These are phyloP conservation scores for Halichoerus grypus DNA, from an alignment of 2,113 vertebrate genomes.

Conservation along the genomic window DNA sequence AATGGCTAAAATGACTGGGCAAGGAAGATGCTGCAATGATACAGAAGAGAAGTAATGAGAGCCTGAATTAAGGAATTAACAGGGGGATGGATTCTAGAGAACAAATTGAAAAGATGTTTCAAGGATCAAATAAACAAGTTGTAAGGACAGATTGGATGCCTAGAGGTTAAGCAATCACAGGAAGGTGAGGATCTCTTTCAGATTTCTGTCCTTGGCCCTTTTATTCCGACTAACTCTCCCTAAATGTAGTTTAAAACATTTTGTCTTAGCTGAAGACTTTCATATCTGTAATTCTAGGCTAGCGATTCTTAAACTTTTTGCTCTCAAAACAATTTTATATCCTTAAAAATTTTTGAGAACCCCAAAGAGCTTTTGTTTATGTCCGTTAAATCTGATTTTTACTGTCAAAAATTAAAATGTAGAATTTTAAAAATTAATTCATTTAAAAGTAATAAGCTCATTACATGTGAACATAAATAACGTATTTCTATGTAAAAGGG, in stretches of 20 bases:
- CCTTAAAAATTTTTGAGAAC: not conserved
- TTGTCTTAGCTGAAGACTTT: not conserved
- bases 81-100: not conserved
- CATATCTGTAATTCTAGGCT: not conserved
- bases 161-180: not conserved
- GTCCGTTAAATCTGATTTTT: not conserved
- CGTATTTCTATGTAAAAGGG: slow-evolving; percentile 4
- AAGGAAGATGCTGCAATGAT: not conserved
- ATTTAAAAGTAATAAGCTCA: not conserved
- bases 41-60: not conserved
- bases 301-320: not conserved
- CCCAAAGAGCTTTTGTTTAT: not conserved
- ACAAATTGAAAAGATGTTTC: not conserved
- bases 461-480: not conserved
- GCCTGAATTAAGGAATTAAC: not conserved
- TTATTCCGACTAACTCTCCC: not conserved
- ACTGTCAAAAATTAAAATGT: not conserved
- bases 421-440: not conserved
- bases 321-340: not conserved
- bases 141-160: not conserved
- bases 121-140: not conserved
- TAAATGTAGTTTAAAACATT: not conserved
- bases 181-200: not conserved
- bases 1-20: not conserved
- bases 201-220: not conserved